These are phyloP conservation scores for Tenebrosternarchus preto DNA, from an alignment of 2,113 vertebrate genomes.

Conservation along the genomic window DNA sequence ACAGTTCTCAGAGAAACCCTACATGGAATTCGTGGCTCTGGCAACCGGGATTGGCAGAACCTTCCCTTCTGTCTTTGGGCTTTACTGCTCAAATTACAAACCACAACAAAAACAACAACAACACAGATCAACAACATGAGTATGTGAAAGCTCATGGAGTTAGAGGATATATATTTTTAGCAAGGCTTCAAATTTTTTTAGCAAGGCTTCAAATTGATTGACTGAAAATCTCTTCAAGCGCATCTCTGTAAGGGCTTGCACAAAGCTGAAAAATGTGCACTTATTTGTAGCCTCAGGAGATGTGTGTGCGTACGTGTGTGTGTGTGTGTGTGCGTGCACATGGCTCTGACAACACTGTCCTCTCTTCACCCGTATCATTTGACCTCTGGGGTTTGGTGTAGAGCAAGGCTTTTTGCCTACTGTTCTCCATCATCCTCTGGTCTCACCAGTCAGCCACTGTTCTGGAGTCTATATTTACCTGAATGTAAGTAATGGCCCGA, in stretches of 20 bases:
- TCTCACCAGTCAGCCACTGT: background rate
- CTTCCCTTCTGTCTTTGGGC: background rate
- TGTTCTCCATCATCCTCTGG: slow-evolving; percentile 22
- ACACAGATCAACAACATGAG: background rate
- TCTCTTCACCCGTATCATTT: background rate
- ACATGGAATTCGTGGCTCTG: background rate
- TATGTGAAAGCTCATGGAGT: background rate
- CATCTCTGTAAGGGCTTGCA: no score
- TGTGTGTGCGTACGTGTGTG: no score
- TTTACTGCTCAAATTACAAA: no score
- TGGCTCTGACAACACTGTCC: background rate
- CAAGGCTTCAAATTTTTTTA: background rate
- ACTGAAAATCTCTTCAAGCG: background rate
- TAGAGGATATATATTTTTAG: background rate
- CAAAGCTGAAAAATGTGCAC: no score
- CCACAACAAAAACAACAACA: no score
- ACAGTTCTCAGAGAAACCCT: slow-evolving; percentile 6
- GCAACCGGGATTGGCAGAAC: background rate
- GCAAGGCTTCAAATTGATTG: background rate
- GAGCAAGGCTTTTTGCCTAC: slow-evolving; percentile 22
- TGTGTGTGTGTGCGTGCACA: background rate
- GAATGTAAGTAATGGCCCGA: slow-evolving; percentile 43
- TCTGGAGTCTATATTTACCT: slow-evolving; percentile 49
- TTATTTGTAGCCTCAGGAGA: no score
- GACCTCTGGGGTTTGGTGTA: background rate